A percentile compares a stretch with the other conserved stretches of the same genome.
Evolutionary conservation across 2,797 vertebrate species (phyloP).

Genomic region (Enteromius paludinosus): DNA sequence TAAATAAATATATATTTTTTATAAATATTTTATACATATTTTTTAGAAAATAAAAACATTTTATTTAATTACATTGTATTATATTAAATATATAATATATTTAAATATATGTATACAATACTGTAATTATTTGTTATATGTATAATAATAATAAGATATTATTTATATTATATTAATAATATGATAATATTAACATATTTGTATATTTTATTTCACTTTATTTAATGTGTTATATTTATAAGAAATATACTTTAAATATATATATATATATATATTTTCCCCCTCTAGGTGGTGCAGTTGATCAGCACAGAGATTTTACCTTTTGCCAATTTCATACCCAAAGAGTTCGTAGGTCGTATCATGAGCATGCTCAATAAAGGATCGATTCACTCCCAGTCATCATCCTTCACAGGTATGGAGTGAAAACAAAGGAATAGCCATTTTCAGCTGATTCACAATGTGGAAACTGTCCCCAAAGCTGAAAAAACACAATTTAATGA

Average conservation of each 20-base stretch:
- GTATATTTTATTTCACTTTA: background rate
- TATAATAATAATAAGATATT: background rate
- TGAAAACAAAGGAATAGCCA: background rate
- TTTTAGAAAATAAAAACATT: background rate
- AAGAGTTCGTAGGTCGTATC: conserved; percentile 97
- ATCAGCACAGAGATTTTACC: conserved; percentile 98
- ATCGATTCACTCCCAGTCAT: conserved; percentile 97
- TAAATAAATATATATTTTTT: too few relatives aligned
- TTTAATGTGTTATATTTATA: background rate
- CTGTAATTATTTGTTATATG: background rate
- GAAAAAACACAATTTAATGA: too few relatives aligned
- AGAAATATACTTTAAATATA: background rate
- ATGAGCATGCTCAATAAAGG: conserved; percentile 99
- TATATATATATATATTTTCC: conserved; percentile 55
- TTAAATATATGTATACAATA: background rate
- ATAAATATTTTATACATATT: too few relatives aligned
- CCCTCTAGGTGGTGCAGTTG: conserved; percentile 91
- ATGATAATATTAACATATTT: background rate
- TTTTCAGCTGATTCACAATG: background rate
- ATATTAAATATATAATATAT: background rate
- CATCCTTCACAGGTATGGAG: conserved; percentile 93
- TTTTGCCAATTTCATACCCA: conserved; percentile 98
- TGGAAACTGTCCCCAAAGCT: background rate
- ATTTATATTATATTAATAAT: background rate
- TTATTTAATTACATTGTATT: background rate